phyloP scores from a whole-genome alignment of 2,797 vertebrate species.

The Tauraco hartlaubi region DNA sequence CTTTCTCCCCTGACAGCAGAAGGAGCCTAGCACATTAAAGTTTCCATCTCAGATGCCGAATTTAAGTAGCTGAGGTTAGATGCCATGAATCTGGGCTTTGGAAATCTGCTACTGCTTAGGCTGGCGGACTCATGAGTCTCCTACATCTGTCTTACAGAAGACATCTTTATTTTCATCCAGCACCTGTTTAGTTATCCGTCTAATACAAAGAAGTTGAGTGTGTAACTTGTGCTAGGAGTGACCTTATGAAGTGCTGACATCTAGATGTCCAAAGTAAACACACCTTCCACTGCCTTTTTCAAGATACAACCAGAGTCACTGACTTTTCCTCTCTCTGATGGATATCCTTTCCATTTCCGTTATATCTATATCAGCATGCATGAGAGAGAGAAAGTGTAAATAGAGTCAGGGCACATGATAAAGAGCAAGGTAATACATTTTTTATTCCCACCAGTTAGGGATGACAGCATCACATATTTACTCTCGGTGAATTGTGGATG shows the following conservation, averaged over 20 bases:
- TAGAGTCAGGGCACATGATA: constrained; percentile 28
- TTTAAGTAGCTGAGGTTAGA: not conserved
- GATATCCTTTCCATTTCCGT: constrained; percentile 26
- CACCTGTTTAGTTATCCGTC: not conserved
- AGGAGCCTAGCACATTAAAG: not conserved
- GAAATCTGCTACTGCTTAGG: not conserved
- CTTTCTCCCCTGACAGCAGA: not conserved
- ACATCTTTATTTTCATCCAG: not conserved
- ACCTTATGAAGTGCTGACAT: not conserved
- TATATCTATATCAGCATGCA: constrained; percentile 36
- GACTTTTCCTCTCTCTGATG: not conserved
- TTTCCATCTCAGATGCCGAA: not conserved
- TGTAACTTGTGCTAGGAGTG: not conserved
- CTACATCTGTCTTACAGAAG: not conserved
- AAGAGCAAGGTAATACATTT: constrained; percentile 46
- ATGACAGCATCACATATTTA: constrained; percentile 56
- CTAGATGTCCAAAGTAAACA: not conserved
- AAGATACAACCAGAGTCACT: not conserved
- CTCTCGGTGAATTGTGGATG: not conserved
- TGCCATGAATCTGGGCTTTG: not conserved
- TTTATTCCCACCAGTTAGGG: constrained; percentile 53
- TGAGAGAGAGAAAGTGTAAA: constrained; percentile 30
- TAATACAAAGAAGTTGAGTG: not conserved
- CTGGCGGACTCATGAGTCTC: not conserved
- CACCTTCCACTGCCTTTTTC: not conserved